Evolutionary conservation across 1,140 invertebrate species (phyloP), one percentile per base, ranked within the genome.

Genomic region (Eurytemora carolleeae): DNA sequence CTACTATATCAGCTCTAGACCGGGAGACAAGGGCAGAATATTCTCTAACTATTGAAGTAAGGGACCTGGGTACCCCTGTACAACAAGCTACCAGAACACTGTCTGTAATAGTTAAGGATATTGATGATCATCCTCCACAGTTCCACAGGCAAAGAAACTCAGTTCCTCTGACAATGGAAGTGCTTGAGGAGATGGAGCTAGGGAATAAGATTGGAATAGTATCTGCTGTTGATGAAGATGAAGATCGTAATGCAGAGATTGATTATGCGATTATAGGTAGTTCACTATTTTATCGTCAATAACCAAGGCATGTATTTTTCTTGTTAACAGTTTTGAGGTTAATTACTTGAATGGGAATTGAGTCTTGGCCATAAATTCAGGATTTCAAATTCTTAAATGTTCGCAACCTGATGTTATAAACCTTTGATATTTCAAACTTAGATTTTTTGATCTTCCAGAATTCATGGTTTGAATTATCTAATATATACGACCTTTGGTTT

Each of bases 111-210:
- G 76, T 88, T 0, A 75, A 78, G 1, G 85, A 88, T 66, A 78
- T 86, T 15, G 84, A 89, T 65, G 85, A 89, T 68, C 83, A 87
- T 66, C 78, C 81, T 58, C 85, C 86, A 0, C 74, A 79, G 56
- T 87, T 88, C 63, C 77, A 76, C 3, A 75, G 84, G 65, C 79
- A 76, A 54, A 68, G 80, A 80, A 79, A 82, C 69, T 79, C 78
- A 55, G 78, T 77, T 19, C 82, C 83, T 0, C 26, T 84, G 3
- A 70, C 79, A 24, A 72, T 86, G 63, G 71, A 69, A 0, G 71
- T 83, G 0, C 70, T 77, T 19, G 85, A 87, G 70, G 84, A 86
- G 68, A 72, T 77, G 0, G 72, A 78, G 1, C 67, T 76, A 0
- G 82, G 79, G 18, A 78, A 79, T 0, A 71, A 77, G n/a, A 77